A percentile compares a stretch with the other conserved stretches of the same genome.
These are phyloP conservation scores for Taenaris catops DNA, from an alignment of 2,888 invertebrate species.

Conservation along the genomic window DNA sequence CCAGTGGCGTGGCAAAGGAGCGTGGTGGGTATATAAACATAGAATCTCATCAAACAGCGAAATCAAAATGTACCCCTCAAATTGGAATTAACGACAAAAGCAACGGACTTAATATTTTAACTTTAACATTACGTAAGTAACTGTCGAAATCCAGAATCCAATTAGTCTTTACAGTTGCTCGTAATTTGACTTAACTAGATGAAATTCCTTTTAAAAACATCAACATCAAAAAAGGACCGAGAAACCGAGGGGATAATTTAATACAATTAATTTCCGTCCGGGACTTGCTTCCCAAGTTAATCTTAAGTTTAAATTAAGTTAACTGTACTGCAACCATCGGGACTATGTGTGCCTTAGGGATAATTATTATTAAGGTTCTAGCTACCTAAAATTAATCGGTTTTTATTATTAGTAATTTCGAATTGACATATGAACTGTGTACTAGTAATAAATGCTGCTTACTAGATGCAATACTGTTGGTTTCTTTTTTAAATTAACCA, in stretches of 20 bases:
- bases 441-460: no score
- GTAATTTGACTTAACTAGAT: conserved; percentile 1
- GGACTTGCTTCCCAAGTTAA: conserved; percentile 22
- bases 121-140: neutral
- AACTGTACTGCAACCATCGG: conserved; percentile 22
- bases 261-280: conserved; percentile 22
- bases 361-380: conserved; percentile 13
- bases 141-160: conserved; percentile 1
- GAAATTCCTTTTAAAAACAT: conserved; percentile 5
- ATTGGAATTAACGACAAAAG: no score
- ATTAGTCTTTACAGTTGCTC: conserved; percentile 2
- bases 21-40: no score
- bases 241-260: conserved; percentile 17
- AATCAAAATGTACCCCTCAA: no score
- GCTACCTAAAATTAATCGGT: conserved; percentile 3
- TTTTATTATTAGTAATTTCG: no score
- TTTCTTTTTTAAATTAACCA: no score
- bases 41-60: no score
- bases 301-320: conserved; percentile 28
- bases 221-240: conserved; percentile 9
- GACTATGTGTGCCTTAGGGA: conserved; percentile 16
- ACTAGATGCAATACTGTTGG: no score
- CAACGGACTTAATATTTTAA: no score
- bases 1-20: no score
- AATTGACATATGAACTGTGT: no score